phyloP scores from a whole-genome alignment of 2,113 vertebrate genomes.

The Craseonycteris thonglongyai region DNA sequence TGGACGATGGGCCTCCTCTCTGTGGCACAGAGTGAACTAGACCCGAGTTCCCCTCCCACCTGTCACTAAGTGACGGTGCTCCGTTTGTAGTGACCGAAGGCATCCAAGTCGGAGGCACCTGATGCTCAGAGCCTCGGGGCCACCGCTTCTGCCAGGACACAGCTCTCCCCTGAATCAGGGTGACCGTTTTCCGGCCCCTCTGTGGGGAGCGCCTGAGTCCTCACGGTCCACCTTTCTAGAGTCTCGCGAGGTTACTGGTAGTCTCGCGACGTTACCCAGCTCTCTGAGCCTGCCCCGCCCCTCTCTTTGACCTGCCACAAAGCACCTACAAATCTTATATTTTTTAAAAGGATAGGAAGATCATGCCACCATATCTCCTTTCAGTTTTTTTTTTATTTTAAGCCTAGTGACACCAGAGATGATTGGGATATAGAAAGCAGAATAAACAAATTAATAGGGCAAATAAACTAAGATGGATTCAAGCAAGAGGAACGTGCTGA shows the following conservation, averaged over 20 bases:
- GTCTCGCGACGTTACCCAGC: accelerated
- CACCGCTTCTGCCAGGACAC: not conserved
- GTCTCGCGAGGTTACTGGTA: no score
- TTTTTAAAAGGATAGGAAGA: not conserved
- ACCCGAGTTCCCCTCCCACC: not conserved
- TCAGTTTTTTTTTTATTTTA: not conserved
- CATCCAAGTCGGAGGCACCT: not conserved
- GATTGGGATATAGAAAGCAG: not conserved
- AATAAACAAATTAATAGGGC: not conserved
- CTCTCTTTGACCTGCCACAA: accelerated
- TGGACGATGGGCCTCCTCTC: not conserved
- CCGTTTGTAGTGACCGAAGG: not conserved
- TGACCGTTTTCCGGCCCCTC: not conserved
- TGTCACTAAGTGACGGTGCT: not conserved
- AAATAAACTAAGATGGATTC: not conserved
- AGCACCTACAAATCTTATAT: not conserved
- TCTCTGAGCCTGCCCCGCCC: no score
- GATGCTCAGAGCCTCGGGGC: not conserved
- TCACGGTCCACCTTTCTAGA: not conserved
- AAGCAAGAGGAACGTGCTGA: not conserved
- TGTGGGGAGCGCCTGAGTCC: accelerated
- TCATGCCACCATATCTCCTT: not conserved
- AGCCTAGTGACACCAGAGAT: not conserved
- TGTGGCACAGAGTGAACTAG: not conserved
- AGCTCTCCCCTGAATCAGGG: accelerated